Conservation (phyloP, 1,140 invertebrate species). For the Scaptomyza montana region DNA sequence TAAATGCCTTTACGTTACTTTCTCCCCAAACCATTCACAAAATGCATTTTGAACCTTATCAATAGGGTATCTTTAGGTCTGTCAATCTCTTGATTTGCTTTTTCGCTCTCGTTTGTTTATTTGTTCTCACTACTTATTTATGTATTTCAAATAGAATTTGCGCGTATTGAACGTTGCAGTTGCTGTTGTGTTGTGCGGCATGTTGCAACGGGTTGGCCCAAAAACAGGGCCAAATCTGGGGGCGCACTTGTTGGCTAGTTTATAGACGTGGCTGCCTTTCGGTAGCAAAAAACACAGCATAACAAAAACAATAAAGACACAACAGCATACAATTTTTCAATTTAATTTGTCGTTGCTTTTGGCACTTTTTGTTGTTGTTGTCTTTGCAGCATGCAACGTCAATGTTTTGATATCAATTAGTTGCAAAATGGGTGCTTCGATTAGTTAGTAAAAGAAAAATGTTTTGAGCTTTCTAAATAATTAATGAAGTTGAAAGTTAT, state of each 20-base stretch:
- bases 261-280: conserved; percentile 61
- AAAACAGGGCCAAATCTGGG: conserved; percentile 24
- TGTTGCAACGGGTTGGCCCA: conserved; percentile 54
- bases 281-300: conserved; percentile 32
- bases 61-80: neutral
- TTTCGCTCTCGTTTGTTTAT: conserved; percentile 26
- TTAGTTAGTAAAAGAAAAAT: conserved; percentile 56
- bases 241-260: conserved; percentile 39
- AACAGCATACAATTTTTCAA: conserved; percentile 59
- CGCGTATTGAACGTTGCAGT: conserved; percentile 63
- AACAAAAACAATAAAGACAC: conserved; percentile 26
- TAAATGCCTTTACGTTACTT: too few relatives aligned
- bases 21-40: too few relatives aligned
- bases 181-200: conserved; percentile 28
- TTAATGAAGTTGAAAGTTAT: neutral
- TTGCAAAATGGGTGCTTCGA: conserved; percentile 18
- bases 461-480: conserved; percentile 4
- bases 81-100: neutral
- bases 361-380: conserved; percentile 32
- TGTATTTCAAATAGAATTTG: conserved; percentile 61
- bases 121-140: conserved; percentile 52
- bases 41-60: too few relatives aligned
- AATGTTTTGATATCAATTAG: neutral
- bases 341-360: conserved; percentile 61
- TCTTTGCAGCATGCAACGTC: too few relatives aligned